Evolutionary conservation across 2,888 invertebrate species (phyloP), one percentile per base, ranked within the genome.

Genomic region (Glaucopsyche alexis): DNA sequence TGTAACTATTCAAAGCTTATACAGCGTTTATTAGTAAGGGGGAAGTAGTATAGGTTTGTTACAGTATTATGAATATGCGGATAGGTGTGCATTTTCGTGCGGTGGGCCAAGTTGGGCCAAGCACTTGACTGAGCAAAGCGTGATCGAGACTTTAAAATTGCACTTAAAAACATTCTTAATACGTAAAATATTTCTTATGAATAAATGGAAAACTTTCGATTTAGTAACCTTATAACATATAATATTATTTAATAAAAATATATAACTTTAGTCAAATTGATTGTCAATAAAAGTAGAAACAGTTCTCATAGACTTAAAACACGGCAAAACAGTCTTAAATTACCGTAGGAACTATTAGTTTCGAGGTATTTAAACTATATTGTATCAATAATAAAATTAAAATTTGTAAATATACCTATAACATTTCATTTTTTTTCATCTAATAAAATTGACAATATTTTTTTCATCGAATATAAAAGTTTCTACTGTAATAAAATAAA

Each of bases 31-130:
- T n/a, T n/a, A n/a, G n/a, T n/a, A n/a, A n/a, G n/a, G n/a, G n/a
- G n/a, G n/a, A n/a, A 42, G 8, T 6, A 42, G 1, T 42, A 42
- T 42, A 38, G 16, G 52, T 19, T 55, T 19, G 19, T 55, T 29
- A 14, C 9, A 14, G 60, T 29, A 29, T 60, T 29, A 38, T 38
- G 38, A 60, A 38, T 13, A 60, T 13, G 60, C 7, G 60, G 11
- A 29, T 50, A 40, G 40, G 29, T 49, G 64, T 65, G 38, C 66
- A 74, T 65, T 38, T 70, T 45, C 52, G 70, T 71, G 71, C 64
- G 64, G 69, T 16, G 29, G 50, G 70, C 64, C 74, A 71, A 76
- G 71, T 73, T 65, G 14, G 2, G 6, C 19, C n/a, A n/a, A 45
- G 7, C 67, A 19, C 69, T 69, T 29, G 19, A 19, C 47, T 19